phyloP scores from a whole-genome alignment of 1,140 invertebrate genomes.

The Neodiprion lecontei region DNA sequence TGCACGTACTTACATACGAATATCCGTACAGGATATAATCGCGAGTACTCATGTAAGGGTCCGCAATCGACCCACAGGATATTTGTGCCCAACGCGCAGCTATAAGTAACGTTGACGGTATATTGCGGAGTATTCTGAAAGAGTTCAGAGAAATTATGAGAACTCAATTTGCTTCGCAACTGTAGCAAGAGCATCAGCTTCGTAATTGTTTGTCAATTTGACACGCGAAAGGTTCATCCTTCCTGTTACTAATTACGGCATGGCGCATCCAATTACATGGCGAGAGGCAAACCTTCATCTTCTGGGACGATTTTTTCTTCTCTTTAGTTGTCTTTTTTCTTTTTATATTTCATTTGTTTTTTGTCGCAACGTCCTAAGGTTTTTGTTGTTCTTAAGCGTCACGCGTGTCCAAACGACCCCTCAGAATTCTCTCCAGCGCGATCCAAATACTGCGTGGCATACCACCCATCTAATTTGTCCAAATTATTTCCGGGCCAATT shows the following conservation, averaged over 20 bases:
- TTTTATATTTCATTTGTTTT: not conserved
- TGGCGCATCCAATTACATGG: not conserved
- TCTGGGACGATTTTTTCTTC: too few relatives aligned
- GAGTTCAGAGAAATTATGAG: not conserved
- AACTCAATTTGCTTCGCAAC: not conserved
- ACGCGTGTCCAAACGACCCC: not conserved
- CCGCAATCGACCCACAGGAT: not conserved
- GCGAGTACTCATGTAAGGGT: not conserved
- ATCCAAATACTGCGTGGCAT: not conserved
- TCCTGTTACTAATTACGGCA: not conserved
- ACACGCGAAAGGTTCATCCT: not conserved
- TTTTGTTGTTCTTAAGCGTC: not conserved
- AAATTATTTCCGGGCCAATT: conserved; percentile 14
- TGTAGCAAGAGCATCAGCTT: not conserved
- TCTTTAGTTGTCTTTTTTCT: not conserved
- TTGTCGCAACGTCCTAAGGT: not conserved
- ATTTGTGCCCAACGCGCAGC: not conserved
- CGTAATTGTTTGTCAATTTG: not conserved
- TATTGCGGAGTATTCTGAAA: not conserved
- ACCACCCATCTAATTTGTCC: not conserved
- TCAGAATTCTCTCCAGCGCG: not conserved
- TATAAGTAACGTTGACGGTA: not conserved
- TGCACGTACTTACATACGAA: not conserved
- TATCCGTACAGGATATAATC: conserved; percentile 2
- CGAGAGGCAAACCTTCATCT: not conserved